Conservation (phyloP, 2,888 invertebrate genomes). For the Cerceris ruficornis region DNA sequence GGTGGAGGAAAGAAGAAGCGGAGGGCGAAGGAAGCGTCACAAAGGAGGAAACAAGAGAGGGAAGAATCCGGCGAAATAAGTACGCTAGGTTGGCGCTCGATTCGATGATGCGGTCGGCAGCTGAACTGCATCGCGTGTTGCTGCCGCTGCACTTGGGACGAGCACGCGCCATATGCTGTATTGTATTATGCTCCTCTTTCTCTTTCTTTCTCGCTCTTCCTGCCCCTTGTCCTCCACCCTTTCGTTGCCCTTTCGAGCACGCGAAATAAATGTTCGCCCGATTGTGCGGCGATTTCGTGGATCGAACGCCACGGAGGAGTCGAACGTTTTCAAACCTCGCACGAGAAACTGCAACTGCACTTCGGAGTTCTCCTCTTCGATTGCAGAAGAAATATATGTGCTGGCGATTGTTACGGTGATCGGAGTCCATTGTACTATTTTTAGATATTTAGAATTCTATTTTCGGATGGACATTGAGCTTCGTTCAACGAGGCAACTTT, state of each 20-base stretch:
- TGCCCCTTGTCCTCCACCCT: neutral
- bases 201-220: slow-evolving; percentile 23
- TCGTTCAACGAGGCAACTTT: no score
- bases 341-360: neutral
- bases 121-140: slow-evolving; percentile 69
- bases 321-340: slow-evolving; percentile 12
- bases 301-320: slow-evolving; percentile 43
- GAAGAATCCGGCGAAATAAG: slow-evolving; percentile 35
- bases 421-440: no score
- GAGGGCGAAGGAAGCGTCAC: neutral
- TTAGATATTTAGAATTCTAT: no score
- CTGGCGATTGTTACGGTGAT: no score
- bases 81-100: slow-evolving; percentile 37
- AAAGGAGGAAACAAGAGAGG: slow-evolving; percentile 11
- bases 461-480: no score
- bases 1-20: slow-evolving; percentile 1
- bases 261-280: slow-evolving; percentile 60
- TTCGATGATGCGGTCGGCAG: slow-evolving; percentile 66
- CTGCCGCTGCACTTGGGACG: slow-evolving; percentile 52
- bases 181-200: slow-evolving; percentile 57
- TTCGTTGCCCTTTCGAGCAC: slow-evolving; percentile 48
- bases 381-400: no score
- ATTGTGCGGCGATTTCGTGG: slow-evolving; percentile 53
- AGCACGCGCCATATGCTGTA: slow-evolving; percentile 70
- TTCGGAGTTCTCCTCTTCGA: no score